Percentiles rank a stretch among this genome's conserved stretches.
Evolutionary conservation across 2,113 vertebrate species (phyloP).

Genomic region (Seriola aureovittata): DNA sequence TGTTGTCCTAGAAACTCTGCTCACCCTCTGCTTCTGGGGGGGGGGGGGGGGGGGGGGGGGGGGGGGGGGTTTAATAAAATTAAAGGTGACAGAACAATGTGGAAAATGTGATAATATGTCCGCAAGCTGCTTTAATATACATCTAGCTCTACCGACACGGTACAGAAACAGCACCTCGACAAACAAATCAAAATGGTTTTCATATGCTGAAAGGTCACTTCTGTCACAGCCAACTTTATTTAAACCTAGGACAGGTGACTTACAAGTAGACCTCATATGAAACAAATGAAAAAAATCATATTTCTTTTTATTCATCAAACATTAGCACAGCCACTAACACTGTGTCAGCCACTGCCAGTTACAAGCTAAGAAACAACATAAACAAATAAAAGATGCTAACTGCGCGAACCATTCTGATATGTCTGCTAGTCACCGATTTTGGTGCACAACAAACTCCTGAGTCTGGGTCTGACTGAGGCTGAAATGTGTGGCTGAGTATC

Average conservation of each 20-base stretch:
- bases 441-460: no score
- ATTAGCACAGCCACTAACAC: background rate
- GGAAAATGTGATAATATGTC: slow-evolving; percentile 58
- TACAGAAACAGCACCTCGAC: slow-evolving; percentile 29
- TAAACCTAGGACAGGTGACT: slow-evolving; percentile 13
- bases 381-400: no score
- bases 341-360: no score
- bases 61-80: slow-evolving; percentile 77
- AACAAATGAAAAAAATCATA: slow-evolving; percentile 3
- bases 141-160: slow-evolving; percentile 41
- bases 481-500: no score
- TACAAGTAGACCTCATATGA: background rate
- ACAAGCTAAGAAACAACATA: no score
- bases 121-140: slow-evolving; percentile 65
- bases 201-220: slow-evolving; percentile 42
- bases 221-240: background rate
- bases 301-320: slow-evolving; percentile 26
- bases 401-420: no score
- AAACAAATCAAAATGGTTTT: slow-evolving; percentile 32
- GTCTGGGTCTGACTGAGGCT: no score
- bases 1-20: slow-evolving; percentile 83
- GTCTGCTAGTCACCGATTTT: no score
- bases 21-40: slow-evolving; percentile 58
- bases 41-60: no score
- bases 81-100: slow-evolving; percentile 74